These are phyloP conservation scores for Battus philenor DNA, from an alignment of 1,140 invertebrate genomes.

Conservation along the genomic window DNA sequence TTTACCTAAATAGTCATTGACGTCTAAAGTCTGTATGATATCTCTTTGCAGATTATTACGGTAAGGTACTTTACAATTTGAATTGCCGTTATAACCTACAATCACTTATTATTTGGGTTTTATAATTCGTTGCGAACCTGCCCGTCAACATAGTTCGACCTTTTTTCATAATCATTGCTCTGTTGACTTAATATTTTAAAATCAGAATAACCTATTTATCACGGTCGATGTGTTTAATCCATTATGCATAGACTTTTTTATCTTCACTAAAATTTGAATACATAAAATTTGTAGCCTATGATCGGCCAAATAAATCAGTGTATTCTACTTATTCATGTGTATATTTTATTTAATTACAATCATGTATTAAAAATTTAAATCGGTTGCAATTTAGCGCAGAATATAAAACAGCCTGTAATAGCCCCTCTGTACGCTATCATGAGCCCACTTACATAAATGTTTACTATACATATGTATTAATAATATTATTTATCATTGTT, in stretches of 20 bases:
- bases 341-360: conserved; percentile 1
- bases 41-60: too few relatives aligned
- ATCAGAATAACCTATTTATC: conserved; percentile 2
- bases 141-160: not conserved
- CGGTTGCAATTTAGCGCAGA: conserved; percentile 3
- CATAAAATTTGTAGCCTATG: too few relatives aligned
- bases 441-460: conserved; percentile 65
- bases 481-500: conserved; percentile 72
- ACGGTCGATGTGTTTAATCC: not conserved
- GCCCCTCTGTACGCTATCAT: conserved; percentile 27
- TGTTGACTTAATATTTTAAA: not conserved
- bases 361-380: conserved; percentile 6
- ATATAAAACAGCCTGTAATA: conserved; percentile 13
- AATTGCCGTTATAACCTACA: too few relatives aligned
- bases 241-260: conserved; percentile 5
- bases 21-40: too few relatives aligned
- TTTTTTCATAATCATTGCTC: not conserved
- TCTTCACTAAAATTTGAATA: too few relatives aligned
- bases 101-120: too few relatives aligned
- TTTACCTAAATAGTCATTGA: too few relatives aligned
- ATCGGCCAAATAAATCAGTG: too few relatives aligned
- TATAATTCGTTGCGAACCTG: too few relatives aligned
- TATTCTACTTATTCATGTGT: too few relatives aligned
- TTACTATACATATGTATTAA: conserved; percentile 65
- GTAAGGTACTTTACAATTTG: too few relatives aligned